These are phyloP conservation scores for Lycaena phlaeas DNA, from an alignment of 2,888 invertebrate genomes.

Conservation along the genomic window DNA sequence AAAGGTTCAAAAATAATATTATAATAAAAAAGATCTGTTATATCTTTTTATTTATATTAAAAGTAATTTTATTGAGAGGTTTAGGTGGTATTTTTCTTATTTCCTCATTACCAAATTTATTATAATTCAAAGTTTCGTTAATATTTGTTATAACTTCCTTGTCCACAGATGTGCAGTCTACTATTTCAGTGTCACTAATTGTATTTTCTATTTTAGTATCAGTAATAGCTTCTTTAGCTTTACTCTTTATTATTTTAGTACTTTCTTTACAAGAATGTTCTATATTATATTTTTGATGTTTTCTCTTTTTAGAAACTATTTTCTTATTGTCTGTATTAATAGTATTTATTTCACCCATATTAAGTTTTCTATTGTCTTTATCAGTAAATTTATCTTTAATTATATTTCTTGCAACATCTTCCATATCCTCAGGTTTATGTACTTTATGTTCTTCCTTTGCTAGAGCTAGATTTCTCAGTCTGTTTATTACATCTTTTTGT, in stretches of 20 bases:
- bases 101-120: conserved; percentile 47
- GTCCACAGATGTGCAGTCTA: conserved; percentile 45
- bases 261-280: background rate
- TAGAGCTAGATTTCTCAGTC: conserved; percentile 39
- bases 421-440: background rate
- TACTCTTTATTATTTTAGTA: conserved; percentile 5
- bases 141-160: conserved; percentile 44
- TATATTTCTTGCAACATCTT: background rate
- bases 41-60: conserved; percentile 42
- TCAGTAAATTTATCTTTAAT: background rate
- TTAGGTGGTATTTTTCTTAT: conserved; percentile 39
- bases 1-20: no score
- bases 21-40: conserved; percentile 14
- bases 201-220: conserved; percentile 3
- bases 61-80: conserved; percentile 48
- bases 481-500: conserved; percentile 69
- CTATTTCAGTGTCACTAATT: conserved; percentile 28
- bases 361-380: conserved; percentile 26
- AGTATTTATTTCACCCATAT: conserved; percentile 48
- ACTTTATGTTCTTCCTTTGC: conserved; percentile 12
- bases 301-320: conserved; percentile 14
- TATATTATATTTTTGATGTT: conserved; percentile 23
- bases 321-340: conserved; percentile 27
- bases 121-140: conserved; percentile 46
- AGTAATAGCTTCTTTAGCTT: background rate